phyloP scores from a whole-genome alignment of 2,797 vertebrate species.

The Fistularia tabacaria region DNA sequence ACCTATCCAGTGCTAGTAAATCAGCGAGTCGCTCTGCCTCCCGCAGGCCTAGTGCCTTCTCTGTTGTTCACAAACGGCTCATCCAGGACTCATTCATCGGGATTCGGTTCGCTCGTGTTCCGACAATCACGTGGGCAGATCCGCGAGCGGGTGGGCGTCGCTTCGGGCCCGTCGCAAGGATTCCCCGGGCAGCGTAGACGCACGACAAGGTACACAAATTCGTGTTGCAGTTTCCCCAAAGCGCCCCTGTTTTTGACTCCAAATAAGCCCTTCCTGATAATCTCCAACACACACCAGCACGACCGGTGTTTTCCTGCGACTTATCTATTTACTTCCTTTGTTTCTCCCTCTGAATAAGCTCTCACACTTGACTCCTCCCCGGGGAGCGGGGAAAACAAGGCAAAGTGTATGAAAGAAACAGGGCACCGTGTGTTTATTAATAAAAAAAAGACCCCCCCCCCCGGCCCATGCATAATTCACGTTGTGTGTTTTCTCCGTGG shows the following conservation, averaged over 20 bases:
- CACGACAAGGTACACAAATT: conserved; percentile 48
- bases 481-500: conserved; percentile 47
- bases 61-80: conserved; percentile 25
- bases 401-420: conserved; percentile 38
- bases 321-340: conserved; percentile 13
- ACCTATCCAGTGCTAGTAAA: conserved; percentile 32
- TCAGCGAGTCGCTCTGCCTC: conserved; percentile 30
- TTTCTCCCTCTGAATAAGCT: conserved; percentile 11
- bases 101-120: too few relatives aligned
- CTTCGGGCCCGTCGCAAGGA: conserved; percentile 23
- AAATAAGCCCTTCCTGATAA: conserved; percentile 1
- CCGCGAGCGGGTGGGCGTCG: conserved; percentile 29
- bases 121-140: conserved; percentile 56
- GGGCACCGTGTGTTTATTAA: conserved; percentile 52
- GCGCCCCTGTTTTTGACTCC: conserved; percentile 60
- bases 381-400: conserved; percentile 35
- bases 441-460: conserved; percentile 33
- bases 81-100: conserved; percentile 37
- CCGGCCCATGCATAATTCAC: conserved; percentile 63
- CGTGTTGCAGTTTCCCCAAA: conserved; percentile 23
- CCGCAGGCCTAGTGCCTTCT: conserved; percentile 50
- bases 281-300: conserved; percentile 54
- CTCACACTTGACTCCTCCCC: conserved; percentile 16
- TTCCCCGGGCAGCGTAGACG: conserved; percentile 26
- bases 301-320: conserved; percentile 1